Evolutionary conservation across 2,113 vertebrate species (phyloP).

Genomic region (Indicator maculatus): DNA sequence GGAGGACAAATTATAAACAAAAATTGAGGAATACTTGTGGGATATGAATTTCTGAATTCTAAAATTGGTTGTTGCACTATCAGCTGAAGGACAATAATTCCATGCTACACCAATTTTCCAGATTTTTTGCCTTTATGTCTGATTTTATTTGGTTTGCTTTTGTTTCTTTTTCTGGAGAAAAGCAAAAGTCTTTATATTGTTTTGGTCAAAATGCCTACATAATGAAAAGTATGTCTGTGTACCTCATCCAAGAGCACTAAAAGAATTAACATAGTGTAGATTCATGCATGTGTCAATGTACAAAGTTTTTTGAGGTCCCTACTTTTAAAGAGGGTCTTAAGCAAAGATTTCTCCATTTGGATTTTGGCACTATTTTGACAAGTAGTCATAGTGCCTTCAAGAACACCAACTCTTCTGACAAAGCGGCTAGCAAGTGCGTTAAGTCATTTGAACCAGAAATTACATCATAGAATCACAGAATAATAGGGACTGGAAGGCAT

Average conservation of each 20-base stretch:
- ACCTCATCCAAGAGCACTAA: neutral
- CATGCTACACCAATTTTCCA: neutral
- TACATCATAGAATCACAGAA: neutral
- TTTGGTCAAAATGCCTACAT: neutral
- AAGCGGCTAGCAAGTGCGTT: neutral
- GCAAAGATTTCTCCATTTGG: neutral
- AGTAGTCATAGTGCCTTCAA: neutral
- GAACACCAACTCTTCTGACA: neutral
- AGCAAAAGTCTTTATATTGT: neutral
- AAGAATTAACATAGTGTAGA: neutral
- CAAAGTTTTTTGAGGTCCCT: neutral
- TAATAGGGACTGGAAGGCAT: too few species aligned
- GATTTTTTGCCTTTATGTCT: neutral
- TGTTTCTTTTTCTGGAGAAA: neutral
- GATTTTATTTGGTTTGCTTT: neutral
- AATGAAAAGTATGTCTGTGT: neutral
- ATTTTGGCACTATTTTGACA: neutral
- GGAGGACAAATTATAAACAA: slow-evolving; percentile 65
- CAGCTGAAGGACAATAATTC: slow-evolving; percentile 39
- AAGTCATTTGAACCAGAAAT: slow-evolving; percentile 38
- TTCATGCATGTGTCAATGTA: neutral
- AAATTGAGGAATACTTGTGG: slow-evolving; percentile 48
- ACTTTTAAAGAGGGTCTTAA: neutral
- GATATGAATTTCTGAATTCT: slow-evolving; percentile 57
- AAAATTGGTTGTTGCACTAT: slow-evolving; percentile 38